Evolutionary conservation across 2,797 vertebrate genomes (phyloP), one percentile per base, ranked within the genome.

Genomic region (Eulemur mongoz): DNA sequence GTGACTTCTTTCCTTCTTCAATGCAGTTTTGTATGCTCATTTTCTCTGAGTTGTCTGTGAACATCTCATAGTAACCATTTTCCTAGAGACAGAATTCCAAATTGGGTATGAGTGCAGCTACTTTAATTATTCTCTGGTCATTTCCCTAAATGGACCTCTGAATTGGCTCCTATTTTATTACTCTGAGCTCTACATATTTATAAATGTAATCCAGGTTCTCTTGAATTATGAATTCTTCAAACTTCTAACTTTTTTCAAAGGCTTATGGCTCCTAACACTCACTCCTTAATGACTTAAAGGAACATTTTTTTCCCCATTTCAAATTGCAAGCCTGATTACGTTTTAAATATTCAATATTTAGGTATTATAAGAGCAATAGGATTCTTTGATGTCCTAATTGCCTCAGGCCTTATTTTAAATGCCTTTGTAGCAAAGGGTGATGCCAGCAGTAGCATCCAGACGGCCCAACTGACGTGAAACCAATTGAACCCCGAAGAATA

Each of bases 331-430:
- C 32, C 94, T 97, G 84, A 63, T 96, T 96, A 92, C 78, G 38
- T 96, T 96, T 95, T 89, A 87, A 95, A 96, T 86, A 95, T 90
- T 96, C 78, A 88, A 82, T 89, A 89, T 82, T 67, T 93, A 89
- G 52, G 27, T 91, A 86, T 96, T 96, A 76, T 20, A 93, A 97
- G 73, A 96, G 82, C 85, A 92, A 78, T 50, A 80, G 63, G 59
- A 82, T 93, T 96, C 92, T 83, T 75, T 92, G 93, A 95, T 95
- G 69, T 93, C 84, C 87, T 94, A 88, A 90, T 96, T 95, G 84
- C 61, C 67, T 91, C 5, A 0, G 81, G 59, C 40, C 43, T 84
- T 88, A 78, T 88, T 97, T 97, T 73, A 94, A 92, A 93, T 69
- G 72, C 11, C 69, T 84, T 95, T 75, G n/a, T 61, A 91, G 70